These are phyloP conservation scores for Fulmarus glacialis DNA, from an alignment of 2,113 vertebrate species.

Conservation along the genomic window DNA sequence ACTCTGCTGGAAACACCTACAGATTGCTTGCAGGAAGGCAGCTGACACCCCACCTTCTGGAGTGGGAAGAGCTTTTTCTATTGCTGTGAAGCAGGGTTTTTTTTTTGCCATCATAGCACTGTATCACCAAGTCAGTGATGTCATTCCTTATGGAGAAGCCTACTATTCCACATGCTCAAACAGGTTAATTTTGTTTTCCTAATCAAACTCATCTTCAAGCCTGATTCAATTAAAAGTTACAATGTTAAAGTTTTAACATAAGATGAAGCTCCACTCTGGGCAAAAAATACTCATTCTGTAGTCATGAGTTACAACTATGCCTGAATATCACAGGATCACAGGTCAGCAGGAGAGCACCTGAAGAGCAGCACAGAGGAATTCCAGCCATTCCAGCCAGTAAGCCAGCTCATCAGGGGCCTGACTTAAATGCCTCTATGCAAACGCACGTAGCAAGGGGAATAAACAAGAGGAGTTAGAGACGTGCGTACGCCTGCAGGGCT, in stretches of 20 bases:
- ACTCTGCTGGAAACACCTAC: neutral
- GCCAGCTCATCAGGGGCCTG: too few species aligned
- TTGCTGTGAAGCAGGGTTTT: neutral
- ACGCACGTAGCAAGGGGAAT: too few species aligned
- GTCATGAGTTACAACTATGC: neutral
- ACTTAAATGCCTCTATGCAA: too few species aligned
- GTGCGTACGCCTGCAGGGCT: too few species aligned
- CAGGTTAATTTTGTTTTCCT: neutral
- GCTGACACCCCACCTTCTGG: neutral
- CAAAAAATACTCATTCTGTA: neutral
- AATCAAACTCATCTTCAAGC: neutral
- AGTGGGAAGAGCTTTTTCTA: neutral
- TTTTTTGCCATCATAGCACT: neutral
- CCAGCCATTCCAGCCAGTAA: too few species aligned
- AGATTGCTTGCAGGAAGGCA: neutral
- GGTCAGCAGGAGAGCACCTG: too few species aligned
- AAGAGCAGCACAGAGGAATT: too few species aligned
- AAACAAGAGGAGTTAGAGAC: too few species aligned
- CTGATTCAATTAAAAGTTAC: neutral
- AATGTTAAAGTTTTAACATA: neutral
- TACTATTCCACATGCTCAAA: neutral
- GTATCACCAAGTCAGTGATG: neutral
- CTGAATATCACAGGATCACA: neutral
- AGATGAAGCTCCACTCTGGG: neutral
- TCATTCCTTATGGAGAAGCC: neutral